phyloP scores from a whole-genome alignment of 2,113 vertebrate genomes.

The Corythornis vintsioides region DNA sequence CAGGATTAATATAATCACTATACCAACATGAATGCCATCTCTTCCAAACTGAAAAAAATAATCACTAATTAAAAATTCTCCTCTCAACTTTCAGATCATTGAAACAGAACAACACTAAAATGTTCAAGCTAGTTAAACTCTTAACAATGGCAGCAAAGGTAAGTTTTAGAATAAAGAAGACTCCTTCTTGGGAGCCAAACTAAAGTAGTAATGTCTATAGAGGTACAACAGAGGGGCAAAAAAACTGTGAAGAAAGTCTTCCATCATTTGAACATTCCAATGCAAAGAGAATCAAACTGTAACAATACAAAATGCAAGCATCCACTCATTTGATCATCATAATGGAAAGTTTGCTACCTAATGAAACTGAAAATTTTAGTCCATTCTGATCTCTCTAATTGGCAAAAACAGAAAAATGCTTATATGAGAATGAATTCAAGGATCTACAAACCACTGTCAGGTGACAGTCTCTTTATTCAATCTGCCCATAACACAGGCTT shows the following conservation, averaged over 20 bases:
- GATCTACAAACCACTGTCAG: background rate
- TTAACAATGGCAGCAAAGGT: background rate
- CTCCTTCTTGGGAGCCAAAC: background rate
- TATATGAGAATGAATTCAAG: background rate
- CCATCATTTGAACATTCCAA: background rate
- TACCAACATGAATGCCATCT: background rate
- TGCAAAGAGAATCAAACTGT: background rate
- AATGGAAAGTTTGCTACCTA: background rate
- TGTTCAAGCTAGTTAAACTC: background rate
- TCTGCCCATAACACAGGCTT: background rate
- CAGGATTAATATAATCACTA: background rate
- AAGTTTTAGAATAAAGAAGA: background rate
- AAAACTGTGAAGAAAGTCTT: background rate
- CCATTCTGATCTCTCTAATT: background rate
- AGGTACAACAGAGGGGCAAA: background rate
- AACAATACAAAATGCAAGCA: background rate
- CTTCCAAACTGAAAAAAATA: background rate
- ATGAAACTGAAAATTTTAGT: background rate
- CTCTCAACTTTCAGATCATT: background rate
- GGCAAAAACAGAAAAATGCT: background rate
- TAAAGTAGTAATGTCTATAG: background rate
- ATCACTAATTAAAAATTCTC: background rate
- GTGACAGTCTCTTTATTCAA: background rate
- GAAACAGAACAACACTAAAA: background rate
- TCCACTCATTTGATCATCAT: background rate